Conservation (phyloP, 1,140 invertebrate species). For the Parasteatoda tepidariorum region DNA sequence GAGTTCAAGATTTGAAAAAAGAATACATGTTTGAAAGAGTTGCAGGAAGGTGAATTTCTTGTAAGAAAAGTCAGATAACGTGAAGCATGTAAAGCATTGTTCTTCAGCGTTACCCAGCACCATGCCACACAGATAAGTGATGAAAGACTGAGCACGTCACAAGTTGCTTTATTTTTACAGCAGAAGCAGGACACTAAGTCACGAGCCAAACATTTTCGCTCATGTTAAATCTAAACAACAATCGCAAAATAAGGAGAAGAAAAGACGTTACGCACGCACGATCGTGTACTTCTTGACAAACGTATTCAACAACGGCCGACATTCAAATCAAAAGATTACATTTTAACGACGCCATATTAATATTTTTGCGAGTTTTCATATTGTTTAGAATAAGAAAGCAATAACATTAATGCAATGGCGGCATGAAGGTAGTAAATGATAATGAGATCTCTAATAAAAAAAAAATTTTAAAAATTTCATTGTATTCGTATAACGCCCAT, state of each 20-base stretch:
- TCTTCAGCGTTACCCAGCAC: not conserved
- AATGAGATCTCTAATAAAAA: too few relatives aligned
- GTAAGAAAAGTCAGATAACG: not conserved
- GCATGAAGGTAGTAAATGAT: too few relatives aligned
- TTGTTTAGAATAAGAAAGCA: not conserved
- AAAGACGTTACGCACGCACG: constrained; percentile 29
- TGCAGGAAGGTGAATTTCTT: not conserved
- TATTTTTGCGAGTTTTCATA: not conserved
- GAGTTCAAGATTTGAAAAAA: not conserved
- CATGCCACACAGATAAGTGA: not conserved
- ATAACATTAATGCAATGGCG: not conserved
- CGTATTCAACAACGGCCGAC: constrained; percentile 15
- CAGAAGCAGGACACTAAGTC: constrained; percentile 5
- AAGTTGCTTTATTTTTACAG: not conserved
- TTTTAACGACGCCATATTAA: constrained; percentile 13
- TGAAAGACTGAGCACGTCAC: not conserved
- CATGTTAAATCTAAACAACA: constrained; percentile 4
- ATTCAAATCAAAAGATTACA: constrained; percentile 29
- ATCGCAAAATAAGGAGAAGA: not conserved
- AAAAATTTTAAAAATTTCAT: too few relatives aligned
- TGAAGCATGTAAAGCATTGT: not conserved
- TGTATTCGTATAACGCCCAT: too few relatives aligned
- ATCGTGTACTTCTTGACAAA: constrained; percentile 6
- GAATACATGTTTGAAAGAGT: not conserved
- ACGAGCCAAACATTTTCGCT: constrained; percentile 18